Evolutionary conservation across 1,140 invertebrate genomes (phyloP).

Genomic region (Drosophila gunungcola): DNA sequence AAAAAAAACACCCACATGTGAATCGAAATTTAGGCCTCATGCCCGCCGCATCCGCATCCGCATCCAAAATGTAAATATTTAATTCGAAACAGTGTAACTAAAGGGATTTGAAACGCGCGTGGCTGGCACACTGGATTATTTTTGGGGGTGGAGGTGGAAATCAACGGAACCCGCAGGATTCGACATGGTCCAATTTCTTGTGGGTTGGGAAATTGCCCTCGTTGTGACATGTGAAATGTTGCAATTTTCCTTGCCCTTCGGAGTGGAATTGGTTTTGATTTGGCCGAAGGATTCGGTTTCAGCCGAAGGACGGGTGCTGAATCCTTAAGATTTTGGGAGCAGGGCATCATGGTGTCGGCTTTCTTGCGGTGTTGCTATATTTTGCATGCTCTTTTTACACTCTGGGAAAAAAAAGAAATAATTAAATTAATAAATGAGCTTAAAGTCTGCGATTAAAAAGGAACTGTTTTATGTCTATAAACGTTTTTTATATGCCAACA

Average conservation of each 20-base stretch:
- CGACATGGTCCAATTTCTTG: slow-evolving; percentile 63
- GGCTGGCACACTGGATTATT: slow-evolving; percentile 29
- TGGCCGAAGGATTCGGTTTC: slow-evolving; percentile 24
- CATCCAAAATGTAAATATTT: slow-evolving; percentile 82
- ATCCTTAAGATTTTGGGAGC: background rate
- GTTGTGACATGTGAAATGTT: slow-evolving; percentile 75
- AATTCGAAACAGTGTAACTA: slow-evolving; percentile 83
- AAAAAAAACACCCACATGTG: slow-evolving; percentile 14
- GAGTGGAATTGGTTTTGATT: background rate
- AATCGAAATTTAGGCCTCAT: slow-evolving; percentile 12
- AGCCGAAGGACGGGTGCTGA: background rate
- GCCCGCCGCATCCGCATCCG: slow-evolving; percentile 42
- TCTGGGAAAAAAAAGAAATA: background rate
- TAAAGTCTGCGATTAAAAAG: too few relatives aligned
- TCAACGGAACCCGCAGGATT: slow-evolving; percentile 81
- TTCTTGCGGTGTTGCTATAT: background rate
- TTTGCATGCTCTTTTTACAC: slow-evolving; percentile 2
- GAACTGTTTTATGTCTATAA: too few relatives aligned
- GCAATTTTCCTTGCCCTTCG: slow-evolving; percentile 26
- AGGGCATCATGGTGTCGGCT: background rate
- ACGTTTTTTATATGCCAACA: too few relatives aligned
- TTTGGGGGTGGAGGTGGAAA: slow-evolving; percentile 35
- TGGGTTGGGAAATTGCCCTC: slow-evolving; percentile 37
- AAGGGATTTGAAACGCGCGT: slow-evolving; percentile 82
- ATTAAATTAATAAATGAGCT: background rate